Evolutionary conservation across 1,140 invertebrate species (phyloP).

Genomic region (Ptiloglossa arizonensis): DNA sequence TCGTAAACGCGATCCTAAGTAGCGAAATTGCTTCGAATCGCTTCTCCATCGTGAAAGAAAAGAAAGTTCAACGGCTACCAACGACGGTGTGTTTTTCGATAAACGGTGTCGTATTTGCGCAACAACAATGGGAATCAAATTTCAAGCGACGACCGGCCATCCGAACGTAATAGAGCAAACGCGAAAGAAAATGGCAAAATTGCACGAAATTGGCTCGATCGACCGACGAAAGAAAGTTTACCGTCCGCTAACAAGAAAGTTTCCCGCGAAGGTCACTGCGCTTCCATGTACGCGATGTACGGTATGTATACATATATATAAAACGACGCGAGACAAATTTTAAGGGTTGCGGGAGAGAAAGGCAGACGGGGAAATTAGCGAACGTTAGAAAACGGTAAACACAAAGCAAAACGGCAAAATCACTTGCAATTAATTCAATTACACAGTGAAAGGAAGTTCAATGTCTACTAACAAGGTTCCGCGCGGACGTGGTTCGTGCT

Average conservation of each 20-base stretch:
- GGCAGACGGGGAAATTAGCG: not conserved
- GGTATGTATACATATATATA: not conserved
- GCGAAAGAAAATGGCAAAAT: not conserved
- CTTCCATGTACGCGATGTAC: too few relatives aligned
- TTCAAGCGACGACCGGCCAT: too few relatives aligned
- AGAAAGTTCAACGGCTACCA: too few relatives aligned
- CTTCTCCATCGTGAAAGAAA: too few relatives aligned
- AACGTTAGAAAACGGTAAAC: conserved; percentile 11
- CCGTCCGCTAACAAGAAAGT: conserved; percentile 13
- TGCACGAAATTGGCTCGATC: not conserved
- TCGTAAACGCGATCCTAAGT: too few relatives aligned
- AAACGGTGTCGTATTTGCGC: not conserved
- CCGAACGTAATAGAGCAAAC: not conserved
- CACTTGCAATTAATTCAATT: conserved; percentile 48
- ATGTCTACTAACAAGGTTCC: conserved; percentile 37
- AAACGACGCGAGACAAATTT: not conserved
- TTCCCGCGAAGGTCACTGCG: not conserved
- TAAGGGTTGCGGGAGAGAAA: conserved; percentile 39
- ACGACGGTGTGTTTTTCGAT: too few relatives aligned
- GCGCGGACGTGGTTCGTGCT: conserved; percentile 11
- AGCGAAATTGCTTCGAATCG: too few relatives aligned
- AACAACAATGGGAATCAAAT: not conserved
- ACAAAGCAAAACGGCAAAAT: conserved; percentile 33
- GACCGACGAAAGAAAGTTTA: conserved; percentile 7
- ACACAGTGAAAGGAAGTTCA: conserved; percentile 50